Evolutionary conservation across 1,140 invertebrate species (phyloP), one percentile per base, ranked within the genome.

Genomic region (Anthonomus grandis): DNA sequence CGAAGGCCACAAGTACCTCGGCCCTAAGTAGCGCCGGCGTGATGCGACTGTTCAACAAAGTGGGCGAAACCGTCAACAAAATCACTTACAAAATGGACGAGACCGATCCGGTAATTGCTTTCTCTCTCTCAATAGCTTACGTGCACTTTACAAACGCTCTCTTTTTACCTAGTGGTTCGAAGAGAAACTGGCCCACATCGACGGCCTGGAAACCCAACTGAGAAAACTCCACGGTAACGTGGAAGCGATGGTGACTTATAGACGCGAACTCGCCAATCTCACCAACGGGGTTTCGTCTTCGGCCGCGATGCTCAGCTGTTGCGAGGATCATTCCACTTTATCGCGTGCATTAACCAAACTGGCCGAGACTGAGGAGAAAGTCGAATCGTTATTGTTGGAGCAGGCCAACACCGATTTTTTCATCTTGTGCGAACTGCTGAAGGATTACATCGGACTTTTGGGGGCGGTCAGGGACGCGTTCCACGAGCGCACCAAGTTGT

Each of bases 61-160:
- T 99, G 48, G 95, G 95, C 18, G 95, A 98, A 75, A 96, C 94
- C 41, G 93, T 99, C 38, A 97, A 94, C 70, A 99, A 99, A 78
- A 98, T 99, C 53, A 95, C 96, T 3, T 97, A 95, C 75, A 95
- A 94, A 78, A 99, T 99, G 95, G 96, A 98, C 72, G 97, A 99
- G 79, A 92, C 87, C 66, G 97, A 99, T 81, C 86, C 91, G 59
- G 94, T 97, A 78, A 86, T 81, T 76, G 17, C 2, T 39, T 39
- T 17, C 46, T 37, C 17, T 37, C 4, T 6, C 39, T 51, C n/a
- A 31, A 31, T 31, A n/a, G n/a, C n/a, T n/a, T n/a, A 31, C n/a
- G 27, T 8, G n/a, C n/a, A 31, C 27, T 8, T 31, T 31, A 8
- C n/a, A 8, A 31, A 31, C 6, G 27, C 27, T 31, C 27, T 31